phyloP scores from a whole-genome alignment of 2,113 vertebrate genomes.

The Cathartes aura region DNA sequence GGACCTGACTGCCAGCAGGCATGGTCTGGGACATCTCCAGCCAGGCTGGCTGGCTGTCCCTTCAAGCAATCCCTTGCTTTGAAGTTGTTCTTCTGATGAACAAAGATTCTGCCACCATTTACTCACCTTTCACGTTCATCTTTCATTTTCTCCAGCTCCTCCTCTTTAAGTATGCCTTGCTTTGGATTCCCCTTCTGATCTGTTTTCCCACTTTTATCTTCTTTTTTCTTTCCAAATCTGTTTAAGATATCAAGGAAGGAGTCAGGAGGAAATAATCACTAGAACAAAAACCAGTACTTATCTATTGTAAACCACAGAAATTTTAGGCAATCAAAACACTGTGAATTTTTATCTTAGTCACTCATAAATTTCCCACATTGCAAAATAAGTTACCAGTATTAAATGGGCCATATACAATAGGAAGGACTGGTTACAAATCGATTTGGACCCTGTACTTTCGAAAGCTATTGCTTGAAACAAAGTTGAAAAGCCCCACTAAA shows the following conservation, averaged over 20 bases:
- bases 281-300: background rate
- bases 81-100: background rate
- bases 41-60: background rate
- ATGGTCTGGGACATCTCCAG: background rate
- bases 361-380: background rate
- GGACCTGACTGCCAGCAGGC: background rate
- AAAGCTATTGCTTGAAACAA: background rate
- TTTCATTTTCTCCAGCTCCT: conserved; percentile 87
- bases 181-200: conserved; percentile 81
- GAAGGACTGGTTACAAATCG: background rate
- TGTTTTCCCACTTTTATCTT: conserved; percentile 85
- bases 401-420: background rate
- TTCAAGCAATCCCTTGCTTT: background rate
- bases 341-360: background rate
- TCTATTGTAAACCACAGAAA: background rate
- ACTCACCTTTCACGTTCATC: conserved; percentile 85
- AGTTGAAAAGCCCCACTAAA: background rate
- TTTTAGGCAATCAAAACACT: background rate
- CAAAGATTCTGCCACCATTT: background rate
- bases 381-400: background rate
- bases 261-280: background rate
- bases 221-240: conserved; percentile 96
- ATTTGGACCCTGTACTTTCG: background rate
- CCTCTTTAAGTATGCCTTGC: conserved; percentile 81
- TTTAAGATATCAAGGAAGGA: conserved; percentile 23